Conservation (phyloP, 2,888 invertebrate genomes). For the Drosophila anomalata region DNA sequence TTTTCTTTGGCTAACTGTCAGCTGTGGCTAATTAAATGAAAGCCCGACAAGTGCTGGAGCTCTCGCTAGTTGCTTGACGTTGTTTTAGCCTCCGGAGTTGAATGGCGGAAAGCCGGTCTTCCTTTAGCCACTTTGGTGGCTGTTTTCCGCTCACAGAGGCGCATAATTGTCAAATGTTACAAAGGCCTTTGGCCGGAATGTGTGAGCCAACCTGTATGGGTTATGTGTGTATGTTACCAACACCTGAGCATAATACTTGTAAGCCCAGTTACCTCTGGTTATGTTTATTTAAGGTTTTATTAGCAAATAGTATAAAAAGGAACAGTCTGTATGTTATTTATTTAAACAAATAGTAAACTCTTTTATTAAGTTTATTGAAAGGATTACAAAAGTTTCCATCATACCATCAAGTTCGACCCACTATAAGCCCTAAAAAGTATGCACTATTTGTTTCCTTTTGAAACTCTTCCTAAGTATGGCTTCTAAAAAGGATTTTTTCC, state of each 20-base stretch:
- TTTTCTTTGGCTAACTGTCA: conserved; percentile 73
- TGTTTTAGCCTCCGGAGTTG: conserved; percentile 25
- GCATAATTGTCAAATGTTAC: conserved; percentile 63
- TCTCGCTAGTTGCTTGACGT: conserved; percentile 59
- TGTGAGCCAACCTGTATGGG: conserved; percentile 16
- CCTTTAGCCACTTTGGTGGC: conserved; percentile 28
- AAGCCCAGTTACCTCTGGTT: conserved; percentile 37
- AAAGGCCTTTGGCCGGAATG: conserved; percentile 25
- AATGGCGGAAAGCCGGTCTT: conserved; percentile 31
- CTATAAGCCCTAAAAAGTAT: background rate
- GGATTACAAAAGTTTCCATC: no score
- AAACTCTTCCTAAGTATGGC: background rate
- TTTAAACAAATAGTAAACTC: background rate
- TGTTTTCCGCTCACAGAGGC: conserved; percentile 59
- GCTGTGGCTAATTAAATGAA: conserved; percentile 77
- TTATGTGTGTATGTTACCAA: conserved; percentile 35
- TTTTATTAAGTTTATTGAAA: no score
- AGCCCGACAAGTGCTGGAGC: conserved; percentile 69
- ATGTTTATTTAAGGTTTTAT: conserved; percentile 1
- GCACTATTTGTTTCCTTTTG: background rate
- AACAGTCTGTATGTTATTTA: background rate
- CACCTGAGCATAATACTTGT: conserved; percentile 61
- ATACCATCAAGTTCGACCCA: background rate
- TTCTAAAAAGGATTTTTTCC: background rate
- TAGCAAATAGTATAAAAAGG: background rate